Conservation (phyloP, 37 sponge, comb jelly and placozoan species). For the Chondrosia reniformis region DNA sequence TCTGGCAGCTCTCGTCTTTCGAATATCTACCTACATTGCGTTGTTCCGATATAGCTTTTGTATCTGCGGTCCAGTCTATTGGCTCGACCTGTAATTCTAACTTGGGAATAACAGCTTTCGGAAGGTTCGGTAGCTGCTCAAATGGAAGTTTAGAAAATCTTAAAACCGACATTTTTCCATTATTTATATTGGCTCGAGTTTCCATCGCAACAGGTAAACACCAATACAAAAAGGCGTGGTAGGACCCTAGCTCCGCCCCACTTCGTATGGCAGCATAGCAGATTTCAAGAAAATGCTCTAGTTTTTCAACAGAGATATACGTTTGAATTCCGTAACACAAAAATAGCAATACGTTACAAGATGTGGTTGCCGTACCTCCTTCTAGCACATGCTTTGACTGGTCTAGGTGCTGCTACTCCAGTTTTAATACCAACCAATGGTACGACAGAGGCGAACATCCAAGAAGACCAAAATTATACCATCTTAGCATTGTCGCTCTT, state of each 20-base stretch:
- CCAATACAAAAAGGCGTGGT: conserved; percentile 14
- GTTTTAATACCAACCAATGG: neutral
- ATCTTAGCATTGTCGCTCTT: conserved; percentile 55
- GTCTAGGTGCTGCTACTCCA: neutral
- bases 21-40: conserved; percentile 23
- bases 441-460: conserved; percentile 1
- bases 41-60: neutral
- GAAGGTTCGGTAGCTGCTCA: conserved; percentile 65
- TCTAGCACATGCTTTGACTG: neutral
- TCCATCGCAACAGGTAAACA: conserved; percentile 16
- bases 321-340: too few relatives aligned
- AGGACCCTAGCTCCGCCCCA: too few relatives aligned
- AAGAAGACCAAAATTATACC: conserved; percentile 63
- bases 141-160: conserved; percentile 39
- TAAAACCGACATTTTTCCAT: neutral
- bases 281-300: too few relatives aligned
- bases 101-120: conserved; percentile 49
- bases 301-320: too few relatives aligned
- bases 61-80: conserved; percentile 5
- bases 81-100: conserved; percentile 45
- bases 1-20: conserved; percentile 39
- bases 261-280: too few relatives aligned
- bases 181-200: neutral
- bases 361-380: neutral
- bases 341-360: neutral